These are phyloP conservation scores for Pantala flavescens DNA, from an alignment of 1,140 invertebrate genomes.

Conservation along the genomic window DNA sequence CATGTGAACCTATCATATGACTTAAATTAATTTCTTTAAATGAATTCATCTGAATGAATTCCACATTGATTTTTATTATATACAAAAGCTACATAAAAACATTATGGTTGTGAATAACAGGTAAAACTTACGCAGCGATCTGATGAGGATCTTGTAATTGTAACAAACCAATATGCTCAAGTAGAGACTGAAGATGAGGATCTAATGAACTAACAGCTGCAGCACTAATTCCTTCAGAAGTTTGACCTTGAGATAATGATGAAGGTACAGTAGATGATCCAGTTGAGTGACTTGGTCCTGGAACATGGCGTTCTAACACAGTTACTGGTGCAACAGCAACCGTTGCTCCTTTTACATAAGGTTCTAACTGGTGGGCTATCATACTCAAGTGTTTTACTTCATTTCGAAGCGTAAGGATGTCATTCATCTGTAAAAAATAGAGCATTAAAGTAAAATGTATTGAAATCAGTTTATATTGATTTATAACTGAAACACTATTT, in stretches of 20 bases:
- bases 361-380: slow-evolving; percentile 50
- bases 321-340: slow-evolving; percentile 26
- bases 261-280: not conserved
- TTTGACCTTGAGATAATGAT: not conserved
- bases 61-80: not conserved
- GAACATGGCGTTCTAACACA: not conserved
- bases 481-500: no score
- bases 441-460: slow-evolving; percentile 15
- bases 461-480: no score
- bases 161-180: slow-evolving; percentile 44
- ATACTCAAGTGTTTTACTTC: slow-evolving; percentile 55
- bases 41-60: slow-evolving; percentile 18
- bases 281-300: not conserved
- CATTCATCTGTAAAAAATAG: slow-evolving; percentile 45
- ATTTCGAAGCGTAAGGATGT: slow-evolving; percentile 49
- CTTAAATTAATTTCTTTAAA: no score
- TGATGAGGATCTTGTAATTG: slow-evolving; percentile 26
- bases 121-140: slow-evolving; percentile 11
- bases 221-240: slow-evolving; percentile 27
- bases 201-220: slow-evolving; percentile 29
- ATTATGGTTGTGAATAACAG: no score
- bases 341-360: slow-evolving; percentile 48
- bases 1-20: no score
- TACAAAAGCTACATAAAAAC: no score
- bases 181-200: slow-evolving; percentile 39